Evolutionary conservation across 2,113 vertebrate species (phyloP).

Genomic region (Peromyscus californicus): DNA sequence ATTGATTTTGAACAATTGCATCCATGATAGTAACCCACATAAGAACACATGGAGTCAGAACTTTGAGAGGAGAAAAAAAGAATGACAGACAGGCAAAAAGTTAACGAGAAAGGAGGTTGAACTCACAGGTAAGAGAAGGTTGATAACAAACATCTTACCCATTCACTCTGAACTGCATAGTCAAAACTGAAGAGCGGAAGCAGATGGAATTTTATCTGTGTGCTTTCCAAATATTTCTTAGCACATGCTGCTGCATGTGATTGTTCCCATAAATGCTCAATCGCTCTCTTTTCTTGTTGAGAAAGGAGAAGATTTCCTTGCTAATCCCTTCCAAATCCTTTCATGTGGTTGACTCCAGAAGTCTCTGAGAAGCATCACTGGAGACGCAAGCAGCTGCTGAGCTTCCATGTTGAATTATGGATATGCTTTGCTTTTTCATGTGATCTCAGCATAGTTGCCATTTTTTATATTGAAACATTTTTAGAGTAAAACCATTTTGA

Average conservation of each 20-base stretch:
- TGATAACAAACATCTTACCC: not conserved
- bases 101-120: not conserved
- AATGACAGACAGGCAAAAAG: not conserved
- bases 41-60: not conserved
- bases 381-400: not conserved
- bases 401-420: not conserved
- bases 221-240: slow-evolving; percentile 62
- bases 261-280: slow-evolving; percentile 14
- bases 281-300: not conserved
- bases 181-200: slow-evolving; percentile 22
- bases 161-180: not conserved
- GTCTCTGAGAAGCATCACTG: not conserved
- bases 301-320: not conserved
- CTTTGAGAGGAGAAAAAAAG: not conserved
- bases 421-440: not conserved
- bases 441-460: not conserved
- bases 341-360: not conserved
- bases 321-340: slow-evolving; percentile 38
- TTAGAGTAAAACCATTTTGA: not conserved
- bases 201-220: not conserved
- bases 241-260: slow-evolving; percentile 10
- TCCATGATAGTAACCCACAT: not conserved
- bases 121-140: not conserved
- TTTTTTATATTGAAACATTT: not conserved
- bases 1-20: not conserved